Conservation (phyloP, 1,140 invertebrate species). For the Hesperophylax magnus region DNA sequence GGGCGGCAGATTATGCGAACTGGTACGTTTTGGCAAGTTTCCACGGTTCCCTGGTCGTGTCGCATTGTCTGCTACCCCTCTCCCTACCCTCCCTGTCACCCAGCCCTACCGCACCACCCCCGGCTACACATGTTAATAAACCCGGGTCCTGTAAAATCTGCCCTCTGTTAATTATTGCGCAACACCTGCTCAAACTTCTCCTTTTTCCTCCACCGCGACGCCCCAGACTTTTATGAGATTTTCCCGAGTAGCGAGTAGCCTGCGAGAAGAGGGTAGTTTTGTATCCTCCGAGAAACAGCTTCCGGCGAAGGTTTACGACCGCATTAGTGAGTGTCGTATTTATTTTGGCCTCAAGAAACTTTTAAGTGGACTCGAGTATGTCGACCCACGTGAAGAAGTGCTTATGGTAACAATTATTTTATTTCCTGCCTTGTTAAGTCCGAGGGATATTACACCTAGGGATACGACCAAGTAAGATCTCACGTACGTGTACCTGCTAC, state of each 20-base stretch:
- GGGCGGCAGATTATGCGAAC: slow-evolving; percentile 52
- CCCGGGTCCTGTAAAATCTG: slow-evolving; percentile 21
- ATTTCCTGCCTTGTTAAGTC: too few species aligned
- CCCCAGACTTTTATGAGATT: slow-evolving; percentile 20
- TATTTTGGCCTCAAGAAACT: slow-evolving; percentile 22
- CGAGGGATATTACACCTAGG: background rate
- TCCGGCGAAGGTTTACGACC: slow-evolving; percentile 21
- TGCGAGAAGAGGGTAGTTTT: background rate
- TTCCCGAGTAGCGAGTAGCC: slow-evolving; percentile 10
- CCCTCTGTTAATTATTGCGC: slow-evolving; percentile 42
- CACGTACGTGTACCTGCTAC: background rate
- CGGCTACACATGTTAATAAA: slow-evolving; percentile 46
- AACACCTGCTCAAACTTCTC: slow-evolving; percentile 33
- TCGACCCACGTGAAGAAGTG: background rate
- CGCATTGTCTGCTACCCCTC: slow-evolving; percentile 20
- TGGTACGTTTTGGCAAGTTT: slow-evolving; percentile 53
- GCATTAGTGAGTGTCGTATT: slow-evolving; percentile 29
- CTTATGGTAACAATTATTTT: background rate
- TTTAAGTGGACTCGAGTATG: slow-evolving; percentile 14
- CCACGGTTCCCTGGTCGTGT: slow-evolving; percentile 21
- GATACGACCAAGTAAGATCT: background rate
- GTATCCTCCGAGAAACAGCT: slow-evolving; percentile 22
- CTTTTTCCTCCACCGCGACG: background rate
- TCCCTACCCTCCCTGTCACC: background rate
- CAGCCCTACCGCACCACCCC: background rate